Base-by-base conservation (phyloP, 2,113 vertebrate species). In the Phalacrocorax brasilianus region DNA sequence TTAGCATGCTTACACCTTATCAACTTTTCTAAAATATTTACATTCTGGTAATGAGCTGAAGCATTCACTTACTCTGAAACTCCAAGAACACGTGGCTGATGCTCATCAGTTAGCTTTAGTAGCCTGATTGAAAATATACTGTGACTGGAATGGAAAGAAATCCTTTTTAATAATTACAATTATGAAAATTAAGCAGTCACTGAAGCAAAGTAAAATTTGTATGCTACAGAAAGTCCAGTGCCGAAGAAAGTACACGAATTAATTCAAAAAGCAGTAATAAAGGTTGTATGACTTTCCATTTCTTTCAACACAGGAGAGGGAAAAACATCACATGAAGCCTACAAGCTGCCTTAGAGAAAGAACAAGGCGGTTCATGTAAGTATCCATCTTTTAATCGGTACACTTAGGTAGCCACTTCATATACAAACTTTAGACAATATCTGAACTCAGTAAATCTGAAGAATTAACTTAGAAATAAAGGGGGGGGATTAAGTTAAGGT, bases 121-220 rank as follows among this genome's bases (percentile, higher is more conserved):
- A 99, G 96, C 95, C 99, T 98, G 93, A 99, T 98, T 79, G 98
- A 98, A 94, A 99, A 99, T 97, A 99, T 99, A 83, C 98, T 98
- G 97, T 99, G 99, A 96, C 99, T 99, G 97, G 33, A 94, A 97
- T 67, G 49, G 23, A 96, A 75, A 96, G 19, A 85, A 85, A 9
- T 38, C 6, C 17, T 75, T 92, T 59, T 91, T 84, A 88, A 61
- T 76, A 83, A 87, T 5, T 17, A 89, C 72, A 87, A 5, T 58
- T 74, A 88, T 5, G 14, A 93, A 93, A 95, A 73, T 32, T 20
- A 92, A 22, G 73, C 44, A 81, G 32, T 67, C 68, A 56, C 11
- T 81, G 52, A 89, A 95, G n/a, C 32, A 80, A 92, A 86, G 20
- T 17, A 84, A 91, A 80, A 63, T 44, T 27, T 59, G 7, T 71